phyloP scores from a whole-genome alignment of 2,888 invertebrate genomes.

The Muscina levida region DNA sequence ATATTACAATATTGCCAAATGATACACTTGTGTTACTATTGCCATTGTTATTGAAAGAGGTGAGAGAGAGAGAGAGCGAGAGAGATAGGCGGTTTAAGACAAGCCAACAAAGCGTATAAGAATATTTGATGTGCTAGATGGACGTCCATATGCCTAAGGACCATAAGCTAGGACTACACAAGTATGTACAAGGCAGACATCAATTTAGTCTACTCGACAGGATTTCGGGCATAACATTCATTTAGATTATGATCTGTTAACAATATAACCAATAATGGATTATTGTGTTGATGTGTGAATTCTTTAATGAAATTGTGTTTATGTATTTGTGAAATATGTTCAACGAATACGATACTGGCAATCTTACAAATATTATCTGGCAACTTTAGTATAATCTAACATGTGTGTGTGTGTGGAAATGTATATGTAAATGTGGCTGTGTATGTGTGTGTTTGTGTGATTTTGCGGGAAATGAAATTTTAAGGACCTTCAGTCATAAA shows the following conservation, averaged over 20 bases:
- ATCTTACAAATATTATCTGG: background rate
- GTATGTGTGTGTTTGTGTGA: background rate
- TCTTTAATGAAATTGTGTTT: conserved; percentile 30
- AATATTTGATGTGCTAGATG: background rate
- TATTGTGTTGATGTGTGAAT: conserved; percentile 21
- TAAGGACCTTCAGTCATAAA: conserved; percentile 23
- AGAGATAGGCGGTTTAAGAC: too few species aligned
- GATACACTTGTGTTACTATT: too few species aligned
- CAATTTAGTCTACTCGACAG: background rate
- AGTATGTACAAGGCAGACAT: background rate
- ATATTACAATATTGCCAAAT: too few species aligned
- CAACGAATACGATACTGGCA: background rate
- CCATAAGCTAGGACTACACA: background rate
- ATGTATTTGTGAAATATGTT: background rate
- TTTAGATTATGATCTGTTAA: conserved; percentile 15
- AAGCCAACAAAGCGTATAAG: background rate
- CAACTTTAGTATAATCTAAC: background rate
- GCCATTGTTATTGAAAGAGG: too few species aligned
- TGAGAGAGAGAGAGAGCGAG: too few species aligned
- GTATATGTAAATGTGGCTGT: background rate
- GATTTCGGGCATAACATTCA: background rate
- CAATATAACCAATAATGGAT: background rate
- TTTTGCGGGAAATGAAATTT: too few species aligned
- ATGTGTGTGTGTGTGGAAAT: background rate
- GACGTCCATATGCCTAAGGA: background rate